Evolutionary conservation across 37 sponge, comb jelly and placozoan species (phyloP), one percentile per base, ranked within the genome.

Genomic region (Hexactinellida sp.): DNA sequence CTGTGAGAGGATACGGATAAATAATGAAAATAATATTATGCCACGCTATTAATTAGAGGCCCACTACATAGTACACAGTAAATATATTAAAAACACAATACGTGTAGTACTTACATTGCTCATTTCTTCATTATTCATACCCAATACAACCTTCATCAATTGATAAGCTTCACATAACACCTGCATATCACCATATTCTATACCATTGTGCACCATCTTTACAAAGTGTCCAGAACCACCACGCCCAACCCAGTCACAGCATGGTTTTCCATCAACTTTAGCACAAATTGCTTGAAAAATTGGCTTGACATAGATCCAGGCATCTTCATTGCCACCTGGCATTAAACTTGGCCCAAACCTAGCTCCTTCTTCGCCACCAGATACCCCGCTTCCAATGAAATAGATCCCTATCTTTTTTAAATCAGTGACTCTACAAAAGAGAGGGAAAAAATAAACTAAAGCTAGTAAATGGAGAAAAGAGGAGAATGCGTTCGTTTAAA

Each of bases 191-290:
- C 97, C 97, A 84, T 97, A 97, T 87, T 97, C 97, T 36, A 97
- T 97, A 30, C 97, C 97, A 90, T 97, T 97, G 93, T 97, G 97
- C 1, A 97, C 97, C 97, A 97, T 97, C 93, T 97, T 97, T 85
- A 97, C 97, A 85, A 90, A 97, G 87, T 97, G 97, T 0, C 97
- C 97, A 10, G 97, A 92, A 24, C 97, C 97, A 36, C 94, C 93
- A 63, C 83, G 90, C 0, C 97, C 97, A 16, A 97, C 97, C 95
- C 95, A 94, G 86, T 94, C 95, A 89, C 95, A 94, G 87, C 95
- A 94, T n/a, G 95, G 95, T 83, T 94, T 92, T 1, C 86, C 85
- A 54, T 82, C 86, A 10, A 63, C 92, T 55, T 97, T 94, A 35
- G 97, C 97, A 84, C 91, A 86, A 55, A 97, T 97, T 37, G 89